Evolutionary conservation across 2,888 invertebrate species (phyloP).

Genomic region (Eupeodes latifasciatus): DNA sequence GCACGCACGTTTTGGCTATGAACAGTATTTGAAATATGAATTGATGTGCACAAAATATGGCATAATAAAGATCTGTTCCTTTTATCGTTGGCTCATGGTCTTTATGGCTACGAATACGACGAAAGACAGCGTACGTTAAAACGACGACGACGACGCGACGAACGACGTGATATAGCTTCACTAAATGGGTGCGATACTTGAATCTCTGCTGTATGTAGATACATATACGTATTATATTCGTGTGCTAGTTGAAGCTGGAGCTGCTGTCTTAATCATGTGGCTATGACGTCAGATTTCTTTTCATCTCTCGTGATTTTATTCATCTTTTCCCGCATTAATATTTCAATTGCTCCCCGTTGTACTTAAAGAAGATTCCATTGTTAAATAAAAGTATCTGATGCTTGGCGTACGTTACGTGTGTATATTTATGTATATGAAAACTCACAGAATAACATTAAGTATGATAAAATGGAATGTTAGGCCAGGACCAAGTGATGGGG

Average conservation of each 20-base stretch:
- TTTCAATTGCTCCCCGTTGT: constrained; percentile 15
- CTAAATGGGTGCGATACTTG: constrained; percentile 17
- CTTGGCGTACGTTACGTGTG: not conserved
- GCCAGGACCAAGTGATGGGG: not conserved
- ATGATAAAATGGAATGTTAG: not conserved
- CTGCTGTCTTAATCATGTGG: constrained; percentile 18
- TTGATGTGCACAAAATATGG: constrained; percentile 12
- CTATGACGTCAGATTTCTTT: constrained; percentile 50
- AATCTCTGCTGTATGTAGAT: not conserved
- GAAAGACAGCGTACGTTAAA: not conserved
- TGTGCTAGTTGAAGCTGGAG: too few relatives aligned
- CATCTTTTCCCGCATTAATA: constrained; percentile 44
- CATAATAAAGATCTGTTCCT: not conserved
- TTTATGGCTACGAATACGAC: not conserved
- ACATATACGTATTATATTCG: too few relatives aligned
- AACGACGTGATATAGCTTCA: constrained; percentile 5
- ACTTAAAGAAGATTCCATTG: constrained; percentile 27
- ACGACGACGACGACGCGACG: not conserved
- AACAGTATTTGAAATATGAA: constrained; percentile 12
- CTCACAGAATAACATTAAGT: not conserved
- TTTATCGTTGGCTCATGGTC: not conserved
- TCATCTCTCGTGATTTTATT: constrained; percentile 35
- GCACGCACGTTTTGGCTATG: not conserved
- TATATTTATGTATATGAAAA: constrained; percentile 16
- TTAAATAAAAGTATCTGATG: not conserved